Percentiles rank a stretch among this genome's conserved stretches.
These are phyloP conservation scores for Engraulis encrasicolus DNA, from an alignment of 2,113 vertebrate genomes.

Conservation along the genomic window DNA sequence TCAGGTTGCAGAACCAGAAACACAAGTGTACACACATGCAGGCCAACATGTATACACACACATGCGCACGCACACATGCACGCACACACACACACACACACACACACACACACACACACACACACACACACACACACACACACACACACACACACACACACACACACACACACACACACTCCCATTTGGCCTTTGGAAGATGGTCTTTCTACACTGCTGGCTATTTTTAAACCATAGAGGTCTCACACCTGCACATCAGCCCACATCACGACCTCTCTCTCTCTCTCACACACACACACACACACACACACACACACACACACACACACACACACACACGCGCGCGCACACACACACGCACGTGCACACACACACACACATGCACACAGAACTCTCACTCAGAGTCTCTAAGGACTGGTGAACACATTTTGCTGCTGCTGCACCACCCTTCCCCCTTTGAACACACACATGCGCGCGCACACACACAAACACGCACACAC, in stretches of 20 bases:
- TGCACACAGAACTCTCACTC: not conserved
- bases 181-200: not conserved
- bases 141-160: not conserved
- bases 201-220: not conserved
- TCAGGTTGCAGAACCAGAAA: not conserved
- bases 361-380: not conserved
- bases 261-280: too few relatives aligned
- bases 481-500: not conserved
- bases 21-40: too few relatives aligned
- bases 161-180: too few relatives aligned
- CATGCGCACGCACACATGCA: not conserved
- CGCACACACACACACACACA: not conserved
- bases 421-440: not conserved
- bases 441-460: not conserved
- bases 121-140: not conserved
- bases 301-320: not conserved
- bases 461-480: not conserved
- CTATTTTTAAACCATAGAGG: not conserved
- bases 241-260: not conserved
- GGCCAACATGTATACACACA: too few relatives aligned
- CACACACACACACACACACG: not conserved
- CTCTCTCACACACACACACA: not conserved
- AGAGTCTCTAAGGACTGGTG: not conserved
- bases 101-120: not conserved
- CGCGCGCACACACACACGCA: not conserved